phyloP scores from a whole-genome alignment of 2,113 vertebrate species.

The Syngnathus floridae region DNA sequence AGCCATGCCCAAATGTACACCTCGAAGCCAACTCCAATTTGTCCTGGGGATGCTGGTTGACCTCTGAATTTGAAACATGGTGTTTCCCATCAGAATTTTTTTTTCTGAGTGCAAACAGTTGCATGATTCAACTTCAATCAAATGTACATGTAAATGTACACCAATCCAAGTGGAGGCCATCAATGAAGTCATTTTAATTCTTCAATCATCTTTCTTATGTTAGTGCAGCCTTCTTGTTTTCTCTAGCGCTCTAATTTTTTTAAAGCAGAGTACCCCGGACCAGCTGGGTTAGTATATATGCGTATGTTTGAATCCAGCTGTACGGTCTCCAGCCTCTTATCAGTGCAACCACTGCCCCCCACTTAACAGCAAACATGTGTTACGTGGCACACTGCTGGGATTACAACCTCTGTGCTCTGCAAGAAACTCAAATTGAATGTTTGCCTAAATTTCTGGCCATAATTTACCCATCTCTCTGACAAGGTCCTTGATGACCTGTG shows the following conservation, averaged over 20 bases:
- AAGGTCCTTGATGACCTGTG: not conserved
- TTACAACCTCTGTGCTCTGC: slow-evolving; percentile 25
- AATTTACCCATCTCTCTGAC: not conserved
- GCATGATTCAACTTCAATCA: not conserved
- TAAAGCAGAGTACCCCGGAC: slow-evolving; percentile 40
- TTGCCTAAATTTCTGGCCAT: not conserved
- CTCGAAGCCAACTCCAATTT: not conserved
- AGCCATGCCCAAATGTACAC: fast-evolving
- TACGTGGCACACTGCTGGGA: slow-evolving; percentile 37
- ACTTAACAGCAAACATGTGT: slow-evolving; percentile 60
- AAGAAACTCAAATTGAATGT: slow-evolving; percentile 13
- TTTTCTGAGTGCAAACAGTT: not conserved
- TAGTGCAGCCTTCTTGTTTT: slow-evolving; percentile 11
- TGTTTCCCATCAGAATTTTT: not conserved
- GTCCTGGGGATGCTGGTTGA: not conserved
- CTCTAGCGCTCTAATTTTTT: slow-evolving; percentile 52
- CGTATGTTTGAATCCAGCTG: slow-evolving; percentile 44
- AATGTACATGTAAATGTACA: not conserved
- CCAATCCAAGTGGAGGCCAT: not conserved
- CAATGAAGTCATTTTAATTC: slow-evolving; percentile 4
- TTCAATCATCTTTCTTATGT: slow-evolving; percentile 9
- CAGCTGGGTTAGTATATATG: slow-evolving; percentile 31
- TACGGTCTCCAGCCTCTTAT: slow-evolving; percentile 58
- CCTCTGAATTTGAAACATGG: not conserved
- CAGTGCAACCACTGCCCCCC: slow-evolving; percentile 55